Conservation (phyloP, 2,797 vertebrate species). For the Crenuchus spilurus region DNA sequence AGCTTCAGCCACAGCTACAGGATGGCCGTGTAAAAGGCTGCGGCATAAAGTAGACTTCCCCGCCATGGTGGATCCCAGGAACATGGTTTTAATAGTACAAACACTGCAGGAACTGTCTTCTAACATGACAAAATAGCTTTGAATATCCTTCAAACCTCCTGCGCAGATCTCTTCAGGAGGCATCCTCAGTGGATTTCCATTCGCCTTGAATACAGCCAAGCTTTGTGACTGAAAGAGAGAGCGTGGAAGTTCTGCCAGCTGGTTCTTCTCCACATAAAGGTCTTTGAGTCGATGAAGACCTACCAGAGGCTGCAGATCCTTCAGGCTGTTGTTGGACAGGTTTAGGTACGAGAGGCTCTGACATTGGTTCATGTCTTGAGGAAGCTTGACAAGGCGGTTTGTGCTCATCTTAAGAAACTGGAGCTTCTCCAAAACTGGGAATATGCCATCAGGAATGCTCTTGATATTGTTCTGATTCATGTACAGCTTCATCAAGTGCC, state of each 20-base stretch:
- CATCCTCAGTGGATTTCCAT: constrained; percentile 69
- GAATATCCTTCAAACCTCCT: constrained; percentile 74
- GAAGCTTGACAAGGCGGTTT: constrained; percentile 69
- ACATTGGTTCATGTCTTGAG: constrained; percentile 71
- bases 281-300: constrained; percentile 66
- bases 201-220: constrained; percentile 69
- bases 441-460: constrained; percentile 67
- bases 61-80: constrained; percentile 76
- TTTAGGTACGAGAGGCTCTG: constrained; percentile 70
- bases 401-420: constrained; percentile 73
- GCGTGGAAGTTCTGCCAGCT: constrained; percentile 68
- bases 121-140: constrained; percentile 74
- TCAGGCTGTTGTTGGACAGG: constrained; percentile 75
- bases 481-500: constrained; percentile 71
- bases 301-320: constrained; percentile 63
- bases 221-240: constrained; percentile 64
- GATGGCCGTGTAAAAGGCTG: constrained; percentile 65
- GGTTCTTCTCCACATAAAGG: constrained; percentile 72
- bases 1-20: constrained; percentile 61
- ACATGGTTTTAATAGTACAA: constrained; percentile 78
- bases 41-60: constrained; percentile 80
- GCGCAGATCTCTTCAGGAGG: constrained; percentile 76
- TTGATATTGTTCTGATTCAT: constrained; percentile 78
- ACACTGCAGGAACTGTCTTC: constrained; percentile 61
- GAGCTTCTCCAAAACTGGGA: constrained; percentile 67